Percentiles rank a stretch among this genome's conserved stretches.
These are phyloP conservation scores for Ctena decussata DNA, from an alignment of 2,888 invertebrate species.

Conservation along the genomic window DNA sequence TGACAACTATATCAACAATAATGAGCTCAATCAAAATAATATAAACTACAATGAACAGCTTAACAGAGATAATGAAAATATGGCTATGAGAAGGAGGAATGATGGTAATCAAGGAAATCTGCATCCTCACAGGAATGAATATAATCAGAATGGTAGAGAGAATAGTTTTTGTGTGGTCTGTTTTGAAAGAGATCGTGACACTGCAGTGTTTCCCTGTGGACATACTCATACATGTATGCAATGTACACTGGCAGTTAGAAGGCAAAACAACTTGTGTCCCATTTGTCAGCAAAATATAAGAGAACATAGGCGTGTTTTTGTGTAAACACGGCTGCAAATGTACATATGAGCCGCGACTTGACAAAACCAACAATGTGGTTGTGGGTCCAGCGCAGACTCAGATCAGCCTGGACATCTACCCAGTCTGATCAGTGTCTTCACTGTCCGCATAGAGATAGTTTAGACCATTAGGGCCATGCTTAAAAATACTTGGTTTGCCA, in stretches of 20 bases:
- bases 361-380: too few relatives aligned
- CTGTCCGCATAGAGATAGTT: too few relatives aligned
- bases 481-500: too few relatives aligned
- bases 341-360: too few relatives aligned
- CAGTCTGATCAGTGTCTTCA: too few relatives aligned
- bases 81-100: background rate
- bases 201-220: constrained; percentile 68
- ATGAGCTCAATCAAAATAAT: constrained; percentile 5
- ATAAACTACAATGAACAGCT: background rate
- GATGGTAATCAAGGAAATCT: background rate
- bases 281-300: constrained; percentile 50
- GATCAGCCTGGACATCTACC: too few relatives aligned
- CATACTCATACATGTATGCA: constrained; percentile 61
- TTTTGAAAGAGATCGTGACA: constrained; percentile 54
- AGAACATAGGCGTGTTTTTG: constrained; percentile 55
- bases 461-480: too few relatives aligned
- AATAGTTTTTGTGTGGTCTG: constrained; percentile 52
- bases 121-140: background rate
- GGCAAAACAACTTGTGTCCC: constrained; percentile 47
- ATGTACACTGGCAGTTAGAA: constrained; percentile 55
- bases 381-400: too few relatives aligned
- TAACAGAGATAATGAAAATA: background rate
- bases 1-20: constrained; percentile 3
- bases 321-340: too few relatives aligned
- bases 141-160: background rate